Base-by-base conservation (phyloP, 2,888 invertebrate genomes). In the Leucophora obtusa region DNA sequence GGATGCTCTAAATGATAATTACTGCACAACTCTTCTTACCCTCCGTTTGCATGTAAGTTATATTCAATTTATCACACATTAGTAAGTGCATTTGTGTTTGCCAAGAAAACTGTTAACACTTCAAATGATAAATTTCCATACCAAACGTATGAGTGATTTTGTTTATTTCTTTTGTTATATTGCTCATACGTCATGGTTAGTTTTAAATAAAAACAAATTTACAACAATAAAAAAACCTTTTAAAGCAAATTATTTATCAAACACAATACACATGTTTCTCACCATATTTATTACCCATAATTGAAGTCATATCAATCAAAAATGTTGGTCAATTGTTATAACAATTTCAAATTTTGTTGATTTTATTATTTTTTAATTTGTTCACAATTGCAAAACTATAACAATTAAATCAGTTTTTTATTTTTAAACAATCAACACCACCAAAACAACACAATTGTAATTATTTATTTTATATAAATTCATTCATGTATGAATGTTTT, bases 251-350 rank as follows among this genome's bases (percentile, higher is more conserved):
- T 28, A 6, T 6, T 6, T 28, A 28, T 7, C 4, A 28, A 4
- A 28, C 28, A 28, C 28, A 28, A 7, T 28, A 28, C 28, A 28
- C 6, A 28, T 28, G 28, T 28, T 53, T 65, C 81, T 77, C 51
- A 81, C 77, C 77, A 66, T 56, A 74, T 77, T 81, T 81, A 56
- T 77, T 73, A 15, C 73, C 65, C 65, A 65, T 70, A 50, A 59
- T 51, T 28, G 59, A 60, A 73, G 65, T 74, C 77, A 77, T 66
- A 54, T 17, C 38, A 51, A 51, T 58, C 0, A 35, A 47, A 38
- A 11, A 11, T 38, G 38, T 28, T 38, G 21, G 62, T 15, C 35
- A 28, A 47, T 1, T 33, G 24, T 7, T 28, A 28, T 28, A 7
- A 3, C 28, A 28, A 28, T 28, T 28, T 6, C 6, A 28, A 28